Evolutionary conservation across 2,797 vertebrate genomes (phyloP), one percentile per base, ranked within the genome.

Genomic region (Gadopsis bispinosus): DNA sequence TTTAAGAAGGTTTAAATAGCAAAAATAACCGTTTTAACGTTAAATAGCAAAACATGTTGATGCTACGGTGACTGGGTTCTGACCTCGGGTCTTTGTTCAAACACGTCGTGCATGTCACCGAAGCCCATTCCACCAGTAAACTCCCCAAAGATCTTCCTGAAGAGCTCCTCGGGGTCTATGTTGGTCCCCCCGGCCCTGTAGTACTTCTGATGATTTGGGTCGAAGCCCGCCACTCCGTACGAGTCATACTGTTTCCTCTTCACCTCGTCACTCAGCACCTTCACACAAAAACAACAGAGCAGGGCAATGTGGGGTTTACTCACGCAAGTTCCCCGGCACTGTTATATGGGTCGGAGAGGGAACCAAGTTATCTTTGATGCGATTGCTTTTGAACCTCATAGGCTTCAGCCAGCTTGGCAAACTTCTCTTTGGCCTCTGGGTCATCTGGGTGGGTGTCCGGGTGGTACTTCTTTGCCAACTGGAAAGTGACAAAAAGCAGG

Each of bases 381-480:
- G n/a, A 7, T 6, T 35, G 19, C 16, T 45, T 61, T 39, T 39
- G 9, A 60, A 99, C 98, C 97, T 99, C 97, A 0, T 99, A 99
- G 33, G 98, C 98, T 92, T 99, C 97, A 63, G 98, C 97, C 85
- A 99, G 85, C 79, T 97, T 95, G 10, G 97, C 94, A 83, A 99
- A 99, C 92, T 99, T 99, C 92, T 98, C 97, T 89, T 99, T 99
- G 6, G 98, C 97, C 64, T 96, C 95, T 0, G 98, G 97, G 62
- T 99, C 98, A 0, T 98, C 96, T 74, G 97, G 97, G 81, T 98
- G 99, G 1, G 97, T 97, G 86, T 99, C 98, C 0, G 98, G 98
- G 73, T 99, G 98, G 84, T 97, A 99, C 69, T 98, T 98, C 90
- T 98, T 99, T 41, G 98, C 98, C 94, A 99, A 83, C 98, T 99